Conservation (phyloP, 1,140 invertebrate species). For the Zaprionus gabonicus region DNA sequence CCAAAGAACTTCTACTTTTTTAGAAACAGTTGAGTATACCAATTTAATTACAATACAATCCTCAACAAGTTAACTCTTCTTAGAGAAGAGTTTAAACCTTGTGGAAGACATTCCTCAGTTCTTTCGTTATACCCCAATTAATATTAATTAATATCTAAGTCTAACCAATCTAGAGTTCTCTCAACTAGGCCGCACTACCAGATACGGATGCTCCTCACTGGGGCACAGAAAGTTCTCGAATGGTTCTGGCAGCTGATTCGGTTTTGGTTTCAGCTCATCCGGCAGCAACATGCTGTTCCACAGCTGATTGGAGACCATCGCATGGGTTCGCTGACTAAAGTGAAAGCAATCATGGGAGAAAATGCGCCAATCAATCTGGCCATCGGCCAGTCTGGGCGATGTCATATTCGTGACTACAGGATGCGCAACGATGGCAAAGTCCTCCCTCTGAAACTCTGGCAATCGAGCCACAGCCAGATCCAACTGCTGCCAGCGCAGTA, state of each 20-base stretch:
- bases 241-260: conserved; percentile 27
- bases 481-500: conserved; percentile 84
- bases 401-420: conserved; percentile 84
- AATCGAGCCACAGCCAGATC: conserved; percentile 79
- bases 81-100: background rate
- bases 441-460: conserved; percentile 76
- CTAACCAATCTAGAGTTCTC: background rate
- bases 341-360: conserved; percentile 91
- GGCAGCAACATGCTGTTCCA: conserved; percentile 88
- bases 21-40: background rate
- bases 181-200: conserved; percentile 62
- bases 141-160: background rate
- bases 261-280: conserved; percentile 56
- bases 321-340: conserved; percentile 88
- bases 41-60: background rate
- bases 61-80: background rate
- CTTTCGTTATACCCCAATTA: background rate
- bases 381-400: conserved; percentile 81
- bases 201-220: conserved; percentile 55
- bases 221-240: conserved; percentile 53
- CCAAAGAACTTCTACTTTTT: background rate
- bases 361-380: conserved; percentile 86
- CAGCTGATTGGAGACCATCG: conserved; percentile 85
- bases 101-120: background rate
- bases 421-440: conserved; percentile 88